Conservation (phyloP, 2,888 invertebrate species). For the Drosophila fungiperda region DNA sequence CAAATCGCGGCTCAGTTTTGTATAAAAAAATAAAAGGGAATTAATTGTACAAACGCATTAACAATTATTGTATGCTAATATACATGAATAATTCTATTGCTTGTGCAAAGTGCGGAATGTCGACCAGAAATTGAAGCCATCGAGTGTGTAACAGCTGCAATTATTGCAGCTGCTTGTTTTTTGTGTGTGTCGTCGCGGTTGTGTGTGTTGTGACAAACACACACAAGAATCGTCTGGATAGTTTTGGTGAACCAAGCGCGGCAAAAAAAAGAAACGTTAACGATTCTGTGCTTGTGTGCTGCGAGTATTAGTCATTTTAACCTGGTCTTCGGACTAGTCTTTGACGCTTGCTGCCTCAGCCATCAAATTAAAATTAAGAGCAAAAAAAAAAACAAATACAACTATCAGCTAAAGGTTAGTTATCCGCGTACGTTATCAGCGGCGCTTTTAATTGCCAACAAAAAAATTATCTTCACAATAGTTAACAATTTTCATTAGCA, state of each 20-base stretch:
- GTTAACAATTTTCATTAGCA: slow-evolving; percentile 8
- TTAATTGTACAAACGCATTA: slow-evolving; percentile 23
- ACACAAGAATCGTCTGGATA: slow-evolving; percentile 48
- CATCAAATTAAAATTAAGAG: slow-evolving; percentile 25
- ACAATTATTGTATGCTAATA: slow-evolving; percentile 3
- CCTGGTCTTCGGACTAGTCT: slow-evolving; percentile 61
- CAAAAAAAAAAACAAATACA: slow-evolving; percentile 15
- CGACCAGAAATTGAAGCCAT: slow-evolving; percentile 8
- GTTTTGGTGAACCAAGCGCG: slow-evolving; percentile 59
- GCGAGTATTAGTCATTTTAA: slow-evolving; percentile 60
- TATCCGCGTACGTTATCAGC: slow-evolving; percentile 32
- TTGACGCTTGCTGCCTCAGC: slow-evolving; percentile 45
- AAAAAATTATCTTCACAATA: slow-evolving; percentile 8
- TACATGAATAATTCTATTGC: neutral
- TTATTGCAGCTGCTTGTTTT: slow-evolving; percentile 64
- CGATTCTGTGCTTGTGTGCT: slow-evolving; percentile 40
- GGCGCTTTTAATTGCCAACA: slow-evolving; percentile 25
- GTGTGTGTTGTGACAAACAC: slow-evolving; percentile 41
- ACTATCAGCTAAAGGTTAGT: slow-evolving; percentile 63
- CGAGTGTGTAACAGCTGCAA: slow-evolving; percentile 32
- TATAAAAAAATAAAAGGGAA: slow-evolving; percentile 26
- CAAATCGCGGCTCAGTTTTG: slow-evolving; percentile 48
- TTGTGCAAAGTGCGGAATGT: slow-evolving; percentile 14
- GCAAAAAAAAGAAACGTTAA: slow-evolving; percentile 52
- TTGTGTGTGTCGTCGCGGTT: slow-evolving; percentile 48